Evolutionary conservation across 2,113 vertebrate genomes (phyloP).

Genomic region (human): GRCh38 chr13:59044001-59044500

Average conservation of each 20-base stretch:
- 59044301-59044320: not conserved
- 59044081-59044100: slow-evolving; percentile 4
- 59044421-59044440: not conserved
- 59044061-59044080: not conserved
- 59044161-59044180: not conserved
- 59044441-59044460: not conserved
- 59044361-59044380: not conserved
- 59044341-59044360: not conserved
- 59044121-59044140: not conserved
- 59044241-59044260: not conserved
- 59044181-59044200: not conserved
- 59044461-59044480: not conserved
- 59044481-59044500: not conserved
- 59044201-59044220: not conserved
- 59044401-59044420: not conserved
- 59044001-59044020: not conserved
- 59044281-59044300: not conserved
- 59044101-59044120: not conserved
- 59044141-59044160: too few species aligned
- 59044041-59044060: not conserved
- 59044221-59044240: not conserved
- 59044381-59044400: not conserved
- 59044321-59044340: not conserved
- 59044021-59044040: not conserved
- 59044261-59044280: not conserved